Evolutionary conservation across 2,888 invertebrate species (phyloP).

Genomic region (Leucania comma): DNA sequence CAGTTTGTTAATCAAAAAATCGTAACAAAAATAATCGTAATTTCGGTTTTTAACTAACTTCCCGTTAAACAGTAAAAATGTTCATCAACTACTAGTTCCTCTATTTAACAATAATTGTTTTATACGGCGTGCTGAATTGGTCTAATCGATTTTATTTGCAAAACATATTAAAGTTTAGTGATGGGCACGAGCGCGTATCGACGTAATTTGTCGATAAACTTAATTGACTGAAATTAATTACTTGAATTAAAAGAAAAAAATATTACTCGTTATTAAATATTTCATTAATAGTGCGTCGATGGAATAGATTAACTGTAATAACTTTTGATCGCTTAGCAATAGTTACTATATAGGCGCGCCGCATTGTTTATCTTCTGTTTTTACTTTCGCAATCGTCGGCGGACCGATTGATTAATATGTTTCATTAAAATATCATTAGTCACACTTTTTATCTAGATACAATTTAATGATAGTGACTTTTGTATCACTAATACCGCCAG

Average conservation of each 20-base stretch:
- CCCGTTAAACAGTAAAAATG: slow-evolving; percentile 63
- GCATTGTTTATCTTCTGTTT: slow-evolving; percentile 61
- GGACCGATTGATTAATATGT: slow-evolving; percentile 62
- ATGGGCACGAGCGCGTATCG: slow-evolving; percentile 65
- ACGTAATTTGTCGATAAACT: slow-evolving; percentile 64
- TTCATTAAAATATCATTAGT: slow-evolving; percentile 67
- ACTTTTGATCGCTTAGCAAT: slow-evolving; percentile 51
- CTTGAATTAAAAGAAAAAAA: slow-evolving; percentile 41
- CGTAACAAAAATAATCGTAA: slow-evolving; percentile 57
- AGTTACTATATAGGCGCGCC: slow-evolving; percentile 34
- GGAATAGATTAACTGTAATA: slow-evolving; percentile 55
- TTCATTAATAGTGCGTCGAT: slow-evolving; percentile 52
- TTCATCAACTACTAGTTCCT: slow-evolving; percentile 71
- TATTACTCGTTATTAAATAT: slow-evolving; percentile 49
- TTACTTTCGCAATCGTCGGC: slow-evolving; percentile 49
- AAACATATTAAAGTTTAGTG: slow-evolving; percentile 71
- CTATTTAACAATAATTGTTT: slow-evolving; percentile 75
- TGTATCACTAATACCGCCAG: slow-evolving; percentile 47
- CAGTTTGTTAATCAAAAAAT: slow-evolving; percentile 62
- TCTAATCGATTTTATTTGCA: slow-evolving; percentile 80
- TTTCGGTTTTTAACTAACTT: slow-evolving; percentile 53
- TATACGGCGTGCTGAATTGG: slow-evolving; percentile 78
- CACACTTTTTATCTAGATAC: slow-evolving; percentile 58
- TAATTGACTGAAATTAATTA: slow-evolving; percentile 61
- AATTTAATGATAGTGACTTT: slow-evolving; percentile 52